Evolutionary conservation across 2,113 vertebrate species (phyloP), one percentile per base, ranked within the genome.

Genomic region (Myrmecophaga tridactyla): DNA sequence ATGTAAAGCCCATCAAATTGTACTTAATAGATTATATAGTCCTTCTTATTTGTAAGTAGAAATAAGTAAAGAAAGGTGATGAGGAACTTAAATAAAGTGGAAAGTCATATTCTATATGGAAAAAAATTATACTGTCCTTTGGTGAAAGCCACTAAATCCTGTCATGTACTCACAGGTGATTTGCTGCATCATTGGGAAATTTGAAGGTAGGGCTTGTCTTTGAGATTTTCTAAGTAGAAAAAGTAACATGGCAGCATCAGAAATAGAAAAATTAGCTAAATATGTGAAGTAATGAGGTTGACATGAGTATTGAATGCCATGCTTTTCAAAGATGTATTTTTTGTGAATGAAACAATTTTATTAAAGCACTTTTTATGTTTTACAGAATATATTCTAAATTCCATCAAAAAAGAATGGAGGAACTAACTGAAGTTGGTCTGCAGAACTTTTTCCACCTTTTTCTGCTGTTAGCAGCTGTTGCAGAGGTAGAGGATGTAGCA

Each of bases 321-420:
- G 21, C 70, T 85, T 73, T 60, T 95, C 85, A 95, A 69, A 81
- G 27, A 51, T 89, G 1, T 18, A 41, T 94, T 97, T n/a, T 90
- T 86, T 73, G 14, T 92, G 69, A 90, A 51, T 89, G 41, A 75
- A 85, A 70, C 39, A 77, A 25, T 93, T 60, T 70, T 85, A 86
- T 87, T 72, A 62, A 90, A 60, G 39, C 29, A 36, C 0, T 27
- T 73, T 91, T 63, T 86, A 36, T 85, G 39, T 96, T 82, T 95
- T 96, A 41, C 95, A 99, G 99, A 97, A 99, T 99, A 98, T 99
- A 99, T 98, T 99, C 99, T 39, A 99, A 99, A 97, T 99, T 99
- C 92, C 99, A 99, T 96, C 98, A 98, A 43, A 99, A 98, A 96
- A 99, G 99, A 98, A 99, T 99, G 99, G 98, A 99, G 95, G 99